Evolutionary conservation across 2,888 invertebrate genomes (phyloP).

Genomic region (Ichneumon xanthorius): DNA sequence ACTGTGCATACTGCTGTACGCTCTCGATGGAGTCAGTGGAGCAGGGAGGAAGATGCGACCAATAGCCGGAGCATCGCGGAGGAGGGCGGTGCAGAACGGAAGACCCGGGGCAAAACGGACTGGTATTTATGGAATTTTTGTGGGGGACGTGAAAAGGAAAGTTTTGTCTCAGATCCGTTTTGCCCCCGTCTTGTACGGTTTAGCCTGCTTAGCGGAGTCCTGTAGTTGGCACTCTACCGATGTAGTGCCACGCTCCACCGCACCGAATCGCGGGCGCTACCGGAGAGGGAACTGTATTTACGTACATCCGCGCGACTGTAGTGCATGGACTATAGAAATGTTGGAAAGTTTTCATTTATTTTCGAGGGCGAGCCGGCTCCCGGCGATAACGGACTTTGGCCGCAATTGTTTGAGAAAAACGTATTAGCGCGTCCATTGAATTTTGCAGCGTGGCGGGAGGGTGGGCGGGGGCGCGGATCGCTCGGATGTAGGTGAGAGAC

Average conservation of each 20-base stretch:
- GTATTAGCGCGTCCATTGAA: conserved; percentile 69
- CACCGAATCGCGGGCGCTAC: neutral
- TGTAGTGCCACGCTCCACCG: neutral
- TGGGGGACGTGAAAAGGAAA: too few species aligned
- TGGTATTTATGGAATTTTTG: too few species aligned
- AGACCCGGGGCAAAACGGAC: too few species aligned
- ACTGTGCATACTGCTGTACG: neutral
- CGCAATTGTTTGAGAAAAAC: conserved; percentile 69
- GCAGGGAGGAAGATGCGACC: neutral
- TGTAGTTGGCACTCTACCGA: neutral
- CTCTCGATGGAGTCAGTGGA: neutral
- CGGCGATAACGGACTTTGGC: conserved; percentile 67
- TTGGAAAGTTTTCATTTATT: conserved; percentile 63
- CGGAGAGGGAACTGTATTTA: conserved; percentile 8
- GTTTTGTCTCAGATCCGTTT: too few species aligned
- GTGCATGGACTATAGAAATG: conserved; percentile 4
- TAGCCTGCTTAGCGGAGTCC: neutral
- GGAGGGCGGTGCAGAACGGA: too few species aligned
- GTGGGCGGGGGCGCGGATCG: conserved; percentile 26
- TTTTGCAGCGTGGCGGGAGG: conserved; percentile 46
- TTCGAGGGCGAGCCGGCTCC: conserved; percentile 59
- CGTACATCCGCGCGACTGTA: neutral
- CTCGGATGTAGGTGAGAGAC: conserved; percentile 56
- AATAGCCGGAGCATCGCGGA: neutral
- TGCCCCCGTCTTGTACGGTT: neutral